Percentiles rank a stretch among this genome's conserved stretches.
phyloP scores from a whole-genome alignment of 2,888 invertebrate genomes.

The Ditula angustiorana region DNA sequence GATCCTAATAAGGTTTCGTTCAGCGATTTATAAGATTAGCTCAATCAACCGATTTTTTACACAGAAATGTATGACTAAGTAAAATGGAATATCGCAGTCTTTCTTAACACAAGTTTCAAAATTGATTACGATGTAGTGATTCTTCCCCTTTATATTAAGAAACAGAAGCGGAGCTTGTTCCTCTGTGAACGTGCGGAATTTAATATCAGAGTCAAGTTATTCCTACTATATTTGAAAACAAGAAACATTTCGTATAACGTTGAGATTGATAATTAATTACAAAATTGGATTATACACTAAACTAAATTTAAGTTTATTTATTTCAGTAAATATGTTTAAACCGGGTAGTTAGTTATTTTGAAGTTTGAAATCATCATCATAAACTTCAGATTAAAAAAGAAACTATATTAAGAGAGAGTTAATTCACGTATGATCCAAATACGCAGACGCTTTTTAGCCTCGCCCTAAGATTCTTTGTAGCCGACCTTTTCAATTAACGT shows the following conservation, averaged over 20 bases:
- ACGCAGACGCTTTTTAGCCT: background rate
- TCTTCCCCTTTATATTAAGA: background rate
- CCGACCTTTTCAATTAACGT: conserved; percentile 53
- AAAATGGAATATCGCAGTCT: too few species aligned
- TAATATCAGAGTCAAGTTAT: conserved; percentile 17
- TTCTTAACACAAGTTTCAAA: background rate
- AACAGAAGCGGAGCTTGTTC: background rate
- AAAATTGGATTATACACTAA: background rate
- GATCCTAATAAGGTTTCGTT: too few species aligned
- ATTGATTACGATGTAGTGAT: background rate
- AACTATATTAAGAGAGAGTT: too few species aligned
- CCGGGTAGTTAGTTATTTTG: too few species aligned
- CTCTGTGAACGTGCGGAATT: conserved; percentile 6
- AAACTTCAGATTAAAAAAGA: too few species aligned
- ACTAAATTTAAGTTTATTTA: too few species aligned
- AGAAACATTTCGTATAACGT: background rate
- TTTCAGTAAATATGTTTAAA: too few species aligned
- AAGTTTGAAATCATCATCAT: too few species aligned
- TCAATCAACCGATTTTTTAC: too few species aligned
- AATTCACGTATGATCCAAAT: too few species aligned
- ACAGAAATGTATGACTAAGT: too few species aligned
- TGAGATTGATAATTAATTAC: background rate
- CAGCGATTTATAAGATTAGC: too few species aligned
- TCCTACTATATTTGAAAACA: conserved; percentile 8
- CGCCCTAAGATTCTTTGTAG: conserved; percentile 13